phyloP scores from a whole-genome alignment of 2,888 invertebrate genomes.

The Sisyra terminalis region DNA sequence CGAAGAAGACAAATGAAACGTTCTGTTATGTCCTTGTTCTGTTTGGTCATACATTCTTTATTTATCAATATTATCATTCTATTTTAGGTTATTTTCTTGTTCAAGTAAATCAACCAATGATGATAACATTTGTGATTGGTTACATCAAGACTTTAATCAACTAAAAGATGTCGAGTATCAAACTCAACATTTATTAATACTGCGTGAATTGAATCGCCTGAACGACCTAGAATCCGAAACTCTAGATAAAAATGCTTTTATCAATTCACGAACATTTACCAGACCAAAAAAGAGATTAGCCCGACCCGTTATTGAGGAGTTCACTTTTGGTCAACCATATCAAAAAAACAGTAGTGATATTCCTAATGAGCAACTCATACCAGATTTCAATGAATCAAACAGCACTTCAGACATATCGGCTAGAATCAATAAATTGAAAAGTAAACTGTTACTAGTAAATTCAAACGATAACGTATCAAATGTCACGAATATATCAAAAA shows the following conservation, averaged over 20 bases:
- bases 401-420: background rate
- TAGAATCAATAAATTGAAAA: background rate
- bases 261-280: slow-evolving; percentile 54
- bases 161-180: slow-evolving; percentile 3
- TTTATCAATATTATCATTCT: no score
- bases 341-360: background rate
- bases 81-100: no score
- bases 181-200: slow-evolving; percentile 1
- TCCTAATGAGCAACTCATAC: no score
- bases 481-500: no score
- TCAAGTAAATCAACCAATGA: slow-evolving; percentile 9
- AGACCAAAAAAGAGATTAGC: slow-evolving; percentile 42
- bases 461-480: no score
- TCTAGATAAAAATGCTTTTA: slow-evolving; percentile 29
- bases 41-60: no score
- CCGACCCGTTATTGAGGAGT: slow-evolving; percentile 39
- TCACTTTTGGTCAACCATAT: background rate
- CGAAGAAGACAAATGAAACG: no score
- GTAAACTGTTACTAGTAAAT: no score
- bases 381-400: background rate
- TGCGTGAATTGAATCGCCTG: slow-evolving; percentile 1
- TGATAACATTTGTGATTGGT: slow-evolving; percentile 14
- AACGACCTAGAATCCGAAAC: background rate
- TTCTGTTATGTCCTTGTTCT: no score
- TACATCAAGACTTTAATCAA: slow-evolving; percentile 13